phyloP scores from a whole-genome alignment of 1,140 invertebrate genomes.

The Tetranychus cinnabarinus region DNA sequence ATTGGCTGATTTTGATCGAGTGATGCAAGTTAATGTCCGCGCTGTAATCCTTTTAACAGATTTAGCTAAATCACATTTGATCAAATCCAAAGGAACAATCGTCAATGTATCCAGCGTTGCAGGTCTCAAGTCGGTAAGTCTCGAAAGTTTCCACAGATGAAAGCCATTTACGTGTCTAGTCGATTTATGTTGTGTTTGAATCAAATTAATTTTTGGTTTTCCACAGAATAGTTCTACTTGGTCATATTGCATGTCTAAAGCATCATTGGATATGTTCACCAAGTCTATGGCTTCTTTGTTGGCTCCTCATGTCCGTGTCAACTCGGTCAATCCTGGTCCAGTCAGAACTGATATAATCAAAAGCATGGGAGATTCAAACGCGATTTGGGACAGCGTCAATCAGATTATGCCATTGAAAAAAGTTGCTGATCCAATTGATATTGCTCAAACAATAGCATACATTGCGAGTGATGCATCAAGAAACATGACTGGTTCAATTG shows the following conservation, averaged over 20 bases:
- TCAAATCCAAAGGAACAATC: not conserved
- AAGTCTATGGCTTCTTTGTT: constrained; percentile 28
- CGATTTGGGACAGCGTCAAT: not conserved
- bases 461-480: constrained; percentile 49
- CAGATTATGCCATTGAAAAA: not conserved
- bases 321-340: constrained; percentile 19
- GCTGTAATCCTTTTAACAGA: not conserved
- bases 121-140: not conserved
- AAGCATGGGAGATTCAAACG: not conserved
- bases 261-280: constrained; percentile 67
- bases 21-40: not conserved
- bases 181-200: not conserved
- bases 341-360: not conserved
- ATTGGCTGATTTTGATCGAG: not conserved
- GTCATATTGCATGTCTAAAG: constrained; percentile 57
- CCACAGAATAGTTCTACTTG: not conserved
- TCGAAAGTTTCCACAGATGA: not conserved
- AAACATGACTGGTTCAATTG: constrained; percentile 16
- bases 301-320: constrained; percentile 41
- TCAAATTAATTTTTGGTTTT: not conserved
- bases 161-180: too few species aligned
- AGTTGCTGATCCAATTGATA: constrained; percentile 40
- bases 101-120: constrained; percentile 1
- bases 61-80: not conserved
- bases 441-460: constrained; percentile 56